Percentiles rank a stretch among this genome's conserved stretches.
Conservation (phyloP, 1,140 invertebrate species). For the Branchinecta lynchi region DNA sequence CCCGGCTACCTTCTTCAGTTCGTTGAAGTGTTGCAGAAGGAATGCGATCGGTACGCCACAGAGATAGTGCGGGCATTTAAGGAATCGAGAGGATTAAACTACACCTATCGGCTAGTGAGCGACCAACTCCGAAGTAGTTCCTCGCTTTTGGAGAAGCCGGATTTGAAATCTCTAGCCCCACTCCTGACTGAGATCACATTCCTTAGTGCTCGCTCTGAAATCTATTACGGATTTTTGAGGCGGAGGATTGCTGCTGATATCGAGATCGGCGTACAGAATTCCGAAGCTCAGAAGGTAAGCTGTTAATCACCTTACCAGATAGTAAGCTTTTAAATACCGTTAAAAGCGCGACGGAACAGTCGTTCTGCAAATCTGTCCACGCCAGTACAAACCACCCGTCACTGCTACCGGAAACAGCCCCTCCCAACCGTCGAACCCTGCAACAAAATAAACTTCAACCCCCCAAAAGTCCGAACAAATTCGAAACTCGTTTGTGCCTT, state of each 20-base stretch:
- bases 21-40: constrained; percentile 57
- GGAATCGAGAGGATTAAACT: constrained; percentile 50
- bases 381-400: no score
- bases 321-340: no score
- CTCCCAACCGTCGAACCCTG: no score
- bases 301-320: no score
- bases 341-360: no score
- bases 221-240: constrained; percentile 78
- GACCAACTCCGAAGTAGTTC: constrained; percentile 31
- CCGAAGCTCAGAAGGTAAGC: constrained; percentile 10
- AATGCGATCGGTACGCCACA: constrained; percentile 61
- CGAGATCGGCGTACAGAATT: constrained; percentile 9
- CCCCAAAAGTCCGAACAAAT: no score
- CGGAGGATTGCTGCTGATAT: constrained; percentile 52
- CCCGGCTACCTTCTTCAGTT: constrained; percentile 55
- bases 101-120: constrained; percentile 44
- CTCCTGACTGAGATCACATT: constrained; percentile 78
- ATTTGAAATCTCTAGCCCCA: constrained; percentile 75
- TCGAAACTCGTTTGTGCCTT: no score
- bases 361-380: no score
- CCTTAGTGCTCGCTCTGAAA: constrained; percentile 71
- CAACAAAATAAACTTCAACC: no score
- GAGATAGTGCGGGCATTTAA: constrained; percentile 60
- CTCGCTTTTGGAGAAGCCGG: constrained; percentile 30
- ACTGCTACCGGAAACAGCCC: no score